Evolutionary conservation across 2,113 vertebrate genomes (phyloP).

Genomic region (Cacatua alba): DNA sequence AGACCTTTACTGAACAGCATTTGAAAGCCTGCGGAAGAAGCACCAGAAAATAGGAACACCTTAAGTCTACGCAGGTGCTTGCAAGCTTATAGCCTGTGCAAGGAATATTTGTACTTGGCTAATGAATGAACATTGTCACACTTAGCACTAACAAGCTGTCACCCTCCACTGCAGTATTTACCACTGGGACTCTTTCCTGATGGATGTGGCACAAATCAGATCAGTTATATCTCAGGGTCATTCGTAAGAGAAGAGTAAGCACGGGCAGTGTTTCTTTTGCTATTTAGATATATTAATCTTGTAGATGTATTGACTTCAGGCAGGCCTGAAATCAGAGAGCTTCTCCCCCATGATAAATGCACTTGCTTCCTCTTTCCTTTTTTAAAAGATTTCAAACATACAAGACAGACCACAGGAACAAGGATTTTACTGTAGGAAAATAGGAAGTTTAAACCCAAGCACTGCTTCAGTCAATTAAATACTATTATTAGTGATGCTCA

Average conservation of each 20-base stretch:
- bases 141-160: background rate
- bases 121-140: background rate
- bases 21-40: background rate
- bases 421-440: constrained; percentile 25
- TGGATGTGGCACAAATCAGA: rapidly evolving
- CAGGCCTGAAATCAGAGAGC: background rate
- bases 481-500: background rate
- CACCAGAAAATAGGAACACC: background rate
- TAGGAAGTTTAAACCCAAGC: constrained; percentile 13
- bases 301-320: background rate
- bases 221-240: background rate
- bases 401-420: background rate
- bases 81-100: background rate
- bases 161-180: background rate
- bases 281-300: background rate
- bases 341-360: background rate
- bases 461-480: background rate
- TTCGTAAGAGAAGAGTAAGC: background rate
- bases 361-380: background rate
- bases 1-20: background rate
- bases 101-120: background rate
- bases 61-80: background rate
- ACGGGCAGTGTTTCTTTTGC: background rate
- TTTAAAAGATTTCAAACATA: constrained; percentile 5
- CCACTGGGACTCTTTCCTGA: background rate